Evolutionary conservation across 2,113 vertebrate species (phyloP).

Genomic region (Cettia cetti): DNA sequence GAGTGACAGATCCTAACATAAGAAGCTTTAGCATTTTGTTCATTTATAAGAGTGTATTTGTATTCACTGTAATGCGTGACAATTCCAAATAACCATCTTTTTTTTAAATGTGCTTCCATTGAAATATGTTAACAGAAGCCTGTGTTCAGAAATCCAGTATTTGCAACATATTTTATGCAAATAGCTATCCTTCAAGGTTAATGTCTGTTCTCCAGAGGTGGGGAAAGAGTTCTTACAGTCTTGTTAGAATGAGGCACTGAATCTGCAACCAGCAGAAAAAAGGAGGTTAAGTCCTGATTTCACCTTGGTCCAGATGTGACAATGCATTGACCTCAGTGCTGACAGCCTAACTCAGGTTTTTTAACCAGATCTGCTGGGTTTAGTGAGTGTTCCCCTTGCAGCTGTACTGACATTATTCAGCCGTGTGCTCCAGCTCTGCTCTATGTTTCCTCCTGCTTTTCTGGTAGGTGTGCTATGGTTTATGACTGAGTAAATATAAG

Average conservation of each 20-base stretch:
- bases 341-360: neutral
- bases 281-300: neutral
- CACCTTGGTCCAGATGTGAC: neutral
- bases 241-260: neutral
- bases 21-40: constrained; percentile 60
- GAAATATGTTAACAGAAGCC: constrained; percentile 27
- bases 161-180: constrained; percentile 15
- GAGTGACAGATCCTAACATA: constrained; percentile 48
- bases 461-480: neutral
- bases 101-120: neutral
- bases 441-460: neutral
- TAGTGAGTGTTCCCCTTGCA: neutral
- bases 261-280: neutral
- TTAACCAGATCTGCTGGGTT: neutral
- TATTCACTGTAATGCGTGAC: constrained; percentile 46
- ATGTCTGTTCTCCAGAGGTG: neutral
- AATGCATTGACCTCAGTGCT: neutral
- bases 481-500: neutral
- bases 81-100: constrained; percentile 25
- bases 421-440: neutral
- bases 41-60: constrained; percentile 55
- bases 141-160: neutral
- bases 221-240: neutral
- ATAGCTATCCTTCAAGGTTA: neutral
- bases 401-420: neutral